These are phyloP conservation scores for Melierax canorus DNA, from an alignment of 2,113 vertebrate species.

Conservation along the genomic window DNA sequence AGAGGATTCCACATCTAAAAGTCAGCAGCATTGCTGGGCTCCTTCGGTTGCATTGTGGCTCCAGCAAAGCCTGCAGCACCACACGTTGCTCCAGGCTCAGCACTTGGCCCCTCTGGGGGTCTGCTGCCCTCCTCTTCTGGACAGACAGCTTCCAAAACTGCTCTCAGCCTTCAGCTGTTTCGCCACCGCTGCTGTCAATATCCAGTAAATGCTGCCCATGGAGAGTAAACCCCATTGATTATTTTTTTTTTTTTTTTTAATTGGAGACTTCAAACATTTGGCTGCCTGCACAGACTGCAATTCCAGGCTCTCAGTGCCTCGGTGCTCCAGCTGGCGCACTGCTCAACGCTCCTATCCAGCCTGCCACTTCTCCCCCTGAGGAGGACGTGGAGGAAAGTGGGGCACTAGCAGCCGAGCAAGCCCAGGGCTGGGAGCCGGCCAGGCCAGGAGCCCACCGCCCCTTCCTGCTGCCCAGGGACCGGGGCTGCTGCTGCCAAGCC, in stretches of 20 bases:
- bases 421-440: rapidly evolving
- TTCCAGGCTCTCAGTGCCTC: not conserved
- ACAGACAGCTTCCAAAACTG: not conserved
- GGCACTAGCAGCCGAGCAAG: not conserved
- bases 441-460: not conserved
- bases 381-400: rapidly evolving
- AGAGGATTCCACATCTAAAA: not conserved
- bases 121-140: not conserved
- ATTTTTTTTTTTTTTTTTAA: not conserved
- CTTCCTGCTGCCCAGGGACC: not conserved
- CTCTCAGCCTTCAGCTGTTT: not conserved
- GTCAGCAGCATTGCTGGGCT: not conserved
- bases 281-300: not conserved
- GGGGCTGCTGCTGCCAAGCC: not conserved
- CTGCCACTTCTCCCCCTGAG: not conserved
- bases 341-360: not conserved
- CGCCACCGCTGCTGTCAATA: not conserved
- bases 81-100: not conserved
- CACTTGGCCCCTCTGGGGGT: rapidly evolving
- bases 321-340: not conserved
- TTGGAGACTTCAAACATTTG: not conserved
- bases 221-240: not conserved
- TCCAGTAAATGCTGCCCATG: not conserved
- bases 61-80: not conserved
- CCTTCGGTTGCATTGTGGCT: rapidly evolving